These are phyloP conservation scores for Salarias fasciatus DNA, from an alignment of 2,797 vertebrate species.

Conservation along the genomic window DNA sequence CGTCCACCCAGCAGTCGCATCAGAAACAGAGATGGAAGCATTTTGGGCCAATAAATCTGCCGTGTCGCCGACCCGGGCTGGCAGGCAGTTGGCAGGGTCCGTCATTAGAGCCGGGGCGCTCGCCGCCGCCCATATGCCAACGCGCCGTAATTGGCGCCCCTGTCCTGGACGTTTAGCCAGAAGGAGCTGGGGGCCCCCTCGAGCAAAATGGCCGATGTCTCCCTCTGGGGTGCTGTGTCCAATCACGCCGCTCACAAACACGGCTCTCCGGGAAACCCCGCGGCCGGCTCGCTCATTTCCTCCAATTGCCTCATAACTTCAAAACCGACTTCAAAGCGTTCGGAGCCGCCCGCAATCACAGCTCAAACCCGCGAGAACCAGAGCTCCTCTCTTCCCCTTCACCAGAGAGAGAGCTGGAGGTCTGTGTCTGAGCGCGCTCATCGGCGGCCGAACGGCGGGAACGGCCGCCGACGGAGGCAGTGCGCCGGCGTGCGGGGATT, in stretches of 20 bases:
- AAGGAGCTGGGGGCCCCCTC: constrained; percentile 52
- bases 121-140: constrained; percentile 80
- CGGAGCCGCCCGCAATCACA: constrained; percentile 22
- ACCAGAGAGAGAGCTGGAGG: too few relatives aligned
- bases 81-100: constrained; percentile 78
- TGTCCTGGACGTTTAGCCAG: constrained; percentile 62
- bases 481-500: constrained; percentile 81
- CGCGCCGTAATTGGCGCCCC: constrained; percentile 77
- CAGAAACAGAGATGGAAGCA: too few relatives aligned
- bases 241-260: constrained; percentile 68
- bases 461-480: constrained; percentile 60
- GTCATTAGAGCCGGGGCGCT: constrained; percentile 69
- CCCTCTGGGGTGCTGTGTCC: constrained; percentile 68
- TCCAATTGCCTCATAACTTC: constrained; percentile 68
- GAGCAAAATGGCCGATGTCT: constrained; percentile 63
- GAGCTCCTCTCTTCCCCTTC: too few relatives aligned
- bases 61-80: constrained; percentile 69
- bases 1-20: too few relatives aligned
- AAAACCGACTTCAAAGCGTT: constrained; percentile 66
- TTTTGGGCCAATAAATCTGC: constrained; percentile 70
- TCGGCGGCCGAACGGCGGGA: too few relatives aligned
- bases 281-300: constrained; percentile 61
- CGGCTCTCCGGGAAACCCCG: constrained; percentile 60
- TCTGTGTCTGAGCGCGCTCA: neutral
- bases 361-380: constrained; percentile 29